Evolutionary conservation across 2,113 vertebrate species (phyloP).

Genomic region (Pogona vitticeps): DNA sequence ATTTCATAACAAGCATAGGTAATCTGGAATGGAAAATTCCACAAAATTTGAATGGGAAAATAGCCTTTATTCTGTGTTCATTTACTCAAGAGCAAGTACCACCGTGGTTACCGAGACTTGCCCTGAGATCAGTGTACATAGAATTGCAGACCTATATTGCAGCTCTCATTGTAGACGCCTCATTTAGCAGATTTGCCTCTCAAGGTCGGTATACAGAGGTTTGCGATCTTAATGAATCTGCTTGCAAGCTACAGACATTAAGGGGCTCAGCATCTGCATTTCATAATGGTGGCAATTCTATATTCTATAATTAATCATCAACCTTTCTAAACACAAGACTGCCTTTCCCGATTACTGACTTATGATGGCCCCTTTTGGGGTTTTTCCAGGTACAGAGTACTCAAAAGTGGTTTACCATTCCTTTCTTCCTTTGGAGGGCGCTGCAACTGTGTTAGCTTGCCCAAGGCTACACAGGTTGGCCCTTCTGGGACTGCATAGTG

Average conservation of each 20-base stretch:
- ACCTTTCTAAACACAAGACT: constrained; percentile 67
- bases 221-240: constrained; percentile 68
- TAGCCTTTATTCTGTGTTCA: neutral
- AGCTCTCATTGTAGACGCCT: neutral
- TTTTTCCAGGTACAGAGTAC: too few relatives aligned
- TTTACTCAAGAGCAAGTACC: neutral
- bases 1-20: neutral
- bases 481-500: too few relatives aligned
- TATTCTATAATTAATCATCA: constrained; percentile 66
- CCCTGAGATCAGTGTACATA: neutral
- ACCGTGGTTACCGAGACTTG: neutral
- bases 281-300: constrained; percentile 70
- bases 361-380: too few relatives aligned
- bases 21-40: neutral
- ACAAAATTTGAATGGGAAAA: neutral
- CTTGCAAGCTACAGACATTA: constrained; percentile 70
- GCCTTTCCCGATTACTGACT: constrained; percentile 24
- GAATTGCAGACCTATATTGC: neutral
- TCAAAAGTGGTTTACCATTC: too few relatives aligned
- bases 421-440: too few relatives aligned
- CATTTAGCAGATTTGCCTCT: constrained; percentile 36
- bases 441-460: too few relatives aligned
- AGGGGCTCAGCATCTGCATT: constrained; percentile 70
- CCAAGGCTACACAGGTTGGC: too few relatives aligned
- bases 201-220: constrained; percentile 40